Conservation (phyloP, 35 echinoderm and acorn worm species). For the Lytechinus variegatus region DNA sequence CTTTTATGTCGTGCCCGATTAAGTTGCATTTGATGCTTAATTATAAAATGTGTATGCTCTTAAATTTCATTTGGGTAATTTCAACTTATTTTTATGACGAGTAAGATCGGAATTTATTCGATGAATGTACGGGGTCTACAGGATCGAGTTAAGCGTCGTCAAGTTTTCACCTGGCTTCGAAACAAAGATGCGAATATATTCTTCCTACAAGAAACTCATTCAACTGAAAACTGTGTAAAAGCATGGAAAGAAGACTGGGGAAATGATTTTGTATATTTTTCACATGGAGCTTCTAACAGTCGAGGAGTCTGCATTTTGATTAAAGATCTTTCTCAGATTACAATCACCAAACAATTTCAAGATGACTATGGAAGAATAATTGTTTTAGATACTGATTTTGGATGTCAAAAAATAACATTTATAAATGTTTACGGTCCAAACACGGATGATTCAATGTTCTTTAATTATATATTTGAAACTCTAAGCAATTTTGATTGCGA, state of each 20-base stretch:
- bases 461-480: neutral
- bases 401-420: constrained; percentile 23
- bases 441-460: constrained; percentile 45
- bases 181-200: too few relatives aligned
- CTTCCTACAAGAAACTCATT: too few relatives aligned
- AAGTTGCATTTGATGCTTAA: too few relatives aligned
- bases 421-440: constrained; percentile 56
- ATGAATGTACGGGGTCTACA: too few relatives aligned
- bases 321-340: neutral
- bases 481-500: constrained; percentile 44
- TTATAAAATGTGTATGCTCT: too few relatives aligned
- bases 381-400: constrained; percentile 55
- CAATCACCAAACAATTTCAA: constrained; percentile 24
- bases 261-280: constrained; percentile 37
- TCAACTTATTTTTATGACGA: too few relatives aligned
- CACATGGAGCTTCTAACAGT: constrained; percentile 45
- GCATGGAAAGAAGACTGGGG: constrained; percentile 32
- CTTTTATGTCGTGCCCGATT: too few relatives aligned
- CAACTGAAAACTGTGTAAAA: too few relatives aligned
- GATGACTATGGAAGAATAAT: constrained; percentile 44
- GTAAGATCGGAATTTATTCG: too few relatives aligned
- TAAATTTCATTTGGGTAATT: too few relatives aligned
- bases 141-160: too few relatives aligned
- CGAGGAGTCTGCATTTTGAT: constrained; percentile 48
- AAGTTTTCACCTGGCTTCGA: too few relatives aligned